These are phyloP conservation scores for Falcunculus frontatus DNA, from an alignment of 2,113 vertebrate genomes.

Conservation along the genomic window DNA sequence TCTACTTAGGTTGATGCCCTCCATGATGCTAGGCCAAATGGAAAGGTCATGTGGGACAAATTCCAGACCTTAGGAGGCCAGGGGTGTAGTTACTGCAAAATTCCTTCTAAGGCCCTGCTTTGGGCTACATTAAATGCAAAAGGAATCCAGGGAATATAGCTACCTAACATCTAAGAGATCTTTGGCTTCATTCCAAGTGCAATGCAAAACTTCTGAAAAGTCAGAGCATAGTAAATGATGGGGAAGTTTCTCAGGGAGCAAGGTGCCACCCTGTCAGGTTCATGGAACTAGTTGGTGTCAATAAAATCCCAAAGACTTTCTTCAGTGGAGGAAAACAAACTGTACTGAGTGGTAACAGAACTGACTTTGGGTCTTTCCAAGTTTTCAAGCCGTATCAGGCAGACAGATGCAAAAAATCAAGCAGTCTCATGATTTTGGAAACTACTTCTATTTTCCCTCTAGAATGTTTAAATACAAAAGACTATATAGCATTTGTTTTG, in stretches of 20 bases:
- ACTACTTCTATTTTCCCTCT: not conserved
- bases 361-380: not conserved
- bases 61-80: not conserved
- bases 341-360: not conserved
- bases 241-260: not conserved
- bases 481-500: not conserved
- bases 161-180: not conserved
- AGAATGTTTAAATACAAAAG: not conserved
- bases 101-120: not conserved
- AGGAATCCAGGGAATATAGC: not conserved
- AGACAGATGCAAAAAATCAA: not conserved
- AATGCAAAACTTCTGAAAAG: not conserved
- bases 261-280: not conserved
- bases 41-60: not conserved
- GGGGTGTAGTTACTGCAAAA: not conserved
- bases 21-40: not conserved
- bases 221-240: not conserved
- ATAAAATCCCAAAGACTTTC: not conserved
- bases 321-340: not conserved
- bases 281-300: not conserved
- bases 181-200: not conserved
- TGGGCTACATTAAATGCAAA: not conserved
- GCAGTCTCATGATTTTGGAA: not conserved
- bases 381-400: not conserved
- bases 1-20: not conserved